phyloP scores from a whole-genome alignment of 2,113 vertebrate species.

The Oplegnathus fasciatus region DNA sequence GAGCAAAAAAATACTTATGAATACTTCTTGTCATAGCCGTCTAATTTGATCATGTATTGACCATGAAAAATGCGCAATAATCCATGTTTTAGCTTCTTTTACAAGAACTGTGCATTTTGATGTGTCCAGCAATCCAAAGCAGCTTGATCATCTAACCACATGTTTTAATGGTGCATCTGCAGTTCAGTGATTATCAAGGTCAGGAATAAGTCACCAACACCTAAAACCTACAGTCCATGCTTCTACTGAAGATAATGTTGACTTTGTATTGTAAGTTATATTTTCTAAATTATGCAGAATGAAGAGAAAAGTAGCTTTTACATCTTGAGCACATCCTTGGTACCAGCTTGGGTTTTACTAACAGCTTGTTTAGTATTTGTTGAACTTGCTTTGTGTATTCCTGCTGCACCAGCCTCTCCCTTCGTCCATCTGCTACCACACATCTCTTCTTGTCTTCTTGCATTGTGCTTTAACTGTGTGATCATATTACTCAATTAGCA shows the following conservation, averaged over 20 bases:
- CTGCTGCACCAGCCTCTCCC: background rate
- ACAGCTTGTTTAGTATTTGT: slow-evolving; percentile 51
- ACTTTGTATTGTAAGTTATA: background rate
- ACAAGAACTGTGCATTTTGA: too few species aligned
- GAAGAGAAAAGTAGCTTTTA: background rate
- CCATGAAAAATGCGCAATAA: background rate
- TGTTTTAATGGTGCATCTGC: background rate
- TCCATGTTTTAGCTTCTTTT: background rate
- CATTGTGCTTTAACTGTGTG: slow-evolving; percentile 78
- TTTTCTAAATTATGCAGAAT: background rate
- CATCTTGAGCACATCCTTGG: background rate
- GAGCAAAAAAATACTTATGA: background rate
- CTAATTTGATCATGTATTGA: background rate
- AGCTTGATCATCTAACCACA: background rate
- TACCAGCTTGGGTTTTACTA: slow-evolving; percentile 46
- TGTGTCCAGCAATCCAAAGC: too few species aligned
- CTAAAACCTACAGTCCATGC: background rate
- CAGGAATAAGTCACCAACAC: background rate
- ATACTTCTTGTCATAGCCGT: background rate
- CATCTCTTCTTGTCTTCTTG: slow-evolving; percentile 67
- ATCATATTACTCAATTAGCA: slow-evolving; percentile 87
- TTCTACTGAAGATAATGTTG: background rate
- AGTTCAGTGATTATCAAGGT: background rate
- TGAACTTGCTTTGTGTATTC: slow-evolving; percentile 33
- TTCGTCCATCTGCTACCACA: slow-evolving; percentile 72